These are phyloP conservation scores for Psix sp. DNA, from an alignment of 1,140 invertebrate species.

Conservation along the genomic window DNA sequence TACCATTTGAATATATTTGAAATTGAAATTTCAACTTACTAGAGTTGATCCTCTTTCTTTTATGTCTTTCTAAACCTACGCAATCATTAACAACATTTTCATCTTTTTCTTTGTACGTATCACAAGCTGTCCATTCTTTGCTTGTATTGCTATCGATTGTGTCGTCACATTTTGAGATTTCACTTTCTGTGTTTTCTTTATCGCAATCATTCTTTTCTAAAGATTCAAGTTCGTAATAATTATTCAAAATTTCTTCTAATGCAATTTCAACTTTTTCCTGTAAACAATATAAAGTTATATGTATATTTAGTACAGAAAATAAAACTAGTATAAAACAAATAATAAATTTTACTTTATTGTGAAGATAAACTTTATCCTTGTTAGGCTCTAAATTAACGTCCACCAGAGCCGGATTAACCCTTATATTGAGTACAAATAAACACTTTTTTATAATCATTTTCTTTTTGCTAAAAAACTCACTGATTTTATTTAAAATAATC, in stretches of 20 bases:
- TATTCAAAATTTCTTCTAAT: slow-evolving; percentile 58
- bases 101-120: slow-evolving; percentile 53
- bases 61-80: slow-evolving; percentile 1
- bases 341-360: slow-evolving; percentile 70
- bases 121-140: slow-evolving; percentile 44
- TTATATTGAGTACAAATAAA: slow-evolving; percentile 75
- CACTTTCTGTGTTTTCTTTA: slow-evolving; percentile 33
- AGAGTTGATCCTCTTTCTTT: neutral
- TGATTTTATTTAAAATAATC: slow-evolving; percentile 70
- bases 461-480: slow-evolving; percentile 61
- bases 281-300: slow-evolving; percentile 19
- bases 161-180: slow-evolving; percentile 7
- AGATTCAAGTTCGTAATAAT: slow-evolving; percentile 65
- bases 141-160: slow-evolving; percentile 14
- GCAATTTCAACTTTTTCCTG: slow-evolving; percentile 59
- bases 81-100: slow-evolving; percentile 16
- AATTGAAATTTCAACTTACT: slow-evolving; percentile 4
- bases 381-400: slow-evolving; percentile 84
- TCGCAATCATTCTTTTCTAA: slow-evolving; percentile 19
- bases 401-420: slow-evolving; percentile 73
- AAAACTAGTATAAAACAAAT: neutral
- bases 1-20: neutral
- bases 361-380: slow-evolving; percentile 80
- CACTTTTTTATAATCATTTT: slow-evolving; percentile 69
- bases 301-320: slow-evolving; percentile 13